These are phyloP conservation scores for Tetragonula carbonaria DNA, from an alignment of 2,888 invertebrate genomes.

Conservation along the genomic window DNA sequence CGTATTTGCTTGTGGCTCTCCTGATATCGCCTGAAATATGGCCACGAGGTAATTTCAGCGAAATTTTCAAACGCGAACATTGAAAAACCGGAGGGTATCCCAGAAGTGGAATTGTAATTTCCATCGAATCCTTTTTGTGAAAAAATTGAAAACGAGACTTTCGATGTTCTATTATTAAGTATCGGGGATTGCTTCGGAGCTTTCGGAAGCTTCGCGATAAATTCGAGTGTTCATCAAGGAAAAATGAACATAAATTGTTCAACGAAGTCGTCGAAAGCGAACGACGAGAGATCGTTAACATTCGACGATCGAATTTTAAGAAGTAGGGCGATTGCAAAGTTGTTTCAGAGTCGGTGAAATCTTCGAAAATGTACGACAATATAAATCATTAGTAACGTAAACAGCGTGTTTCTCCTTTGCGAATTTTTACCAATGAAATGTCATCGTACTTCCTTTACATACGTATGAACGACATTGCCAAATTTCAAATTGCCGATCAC, in stretches of 20 bases:
- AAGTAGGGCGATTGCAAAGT: too few species aligned
- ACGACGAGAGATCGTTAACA: background rate
- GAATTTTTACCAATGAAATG: too few species aligned
- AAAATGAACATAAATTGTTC: background rate
- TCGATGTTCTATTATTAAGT: background rate
- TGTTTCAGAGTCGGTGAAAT: too few species aligned
- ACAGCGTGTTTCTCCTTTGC: too few species aligned
- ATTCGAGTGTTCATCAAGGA: too few species aligned
- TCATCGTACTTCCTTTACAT: too few species aligned
- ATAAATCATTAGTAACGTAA: too few species aligned
- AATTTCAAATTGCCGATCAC: too few species aligned
- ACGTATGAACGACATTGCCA: too few species aligned
- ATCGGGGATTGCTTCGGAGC: background rate
- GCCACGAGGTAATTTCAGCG: background rate
- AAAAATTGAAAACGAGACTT: background rate
- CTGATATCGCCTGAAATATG: background rate
- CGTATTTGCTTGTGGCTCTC: background rate
- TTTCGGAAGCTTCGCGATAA: background rate
- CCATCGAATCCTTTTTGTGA: background rate
- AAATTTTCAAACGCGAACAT: background rate
- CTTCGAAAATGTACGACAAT: too few species aligned
- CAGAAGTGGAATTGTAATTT: background rate
- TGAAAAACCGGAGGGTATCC: background rate
- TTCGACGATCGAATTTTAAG: too few species aligned
- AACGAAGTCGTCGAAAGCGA: too few species aligned